These are phyloP conservation scores for Xanthia togata DNA, from an alignment of 2,888 invertebrate genomes.

Conservation along the genomic window DNA sequence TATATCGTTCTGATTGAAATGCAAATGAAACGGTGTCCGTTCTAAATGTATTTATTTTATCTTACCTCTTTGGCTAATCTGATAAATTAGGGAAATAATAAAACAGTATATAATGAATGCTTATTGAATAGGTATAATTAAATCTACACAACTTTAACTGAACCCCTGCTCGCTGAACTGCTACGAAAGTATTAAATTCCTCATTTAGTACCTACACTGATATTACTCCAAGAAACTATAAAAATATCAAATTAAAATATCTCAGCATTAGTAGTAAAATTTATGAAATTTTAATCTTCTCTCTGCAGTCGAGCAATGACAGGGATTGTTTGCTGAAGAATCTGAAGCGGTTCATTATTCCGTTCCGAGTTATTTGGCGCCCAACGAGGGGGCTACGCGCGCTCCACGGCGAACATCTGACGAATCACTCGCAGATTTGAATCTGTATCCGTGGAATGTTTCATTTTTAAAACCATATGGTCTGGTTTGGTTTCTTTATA, in stretches of 20 bases:
- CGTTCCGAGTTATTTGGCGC: constrained; percentile 84
- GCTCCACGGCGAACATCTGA: constrained; percentile 77
- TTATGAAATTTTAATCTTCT: constrained; percentile 78
- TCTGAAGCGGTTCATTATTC: constrained; percentile 84
- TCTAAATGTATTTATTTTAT: constrained; percentile 87
- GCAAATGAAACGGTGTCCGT: constrained; percentile 89
- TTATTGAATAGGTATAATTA: constrained; percentile 7
- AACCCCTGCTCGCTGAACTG: constrained; percentile 4
- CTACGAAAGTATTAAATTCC: constrained; percentile 41
- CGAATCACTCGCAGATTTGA: constrained; percentile 77
- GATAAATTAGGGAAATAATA: constrained; percentile 75
- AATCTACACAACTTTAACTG: constrained; percentile 6
- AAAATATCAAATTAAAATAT: constrained; percentile 63
- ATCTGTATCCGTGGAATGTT: constrained; percentile 72
- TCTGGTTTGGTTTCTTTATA: constrained; percentile 32
- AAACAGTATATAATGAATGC: constrained; percentile 48
- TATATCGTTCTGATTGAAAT: constrained; percentile 90
- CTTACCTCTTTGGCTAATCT: constrained; percentile 83
- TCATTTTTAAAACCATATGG: constrained; percentile 71
- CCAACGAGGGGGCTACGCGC: constrained; percentile 79
- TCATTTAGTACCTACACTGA: constrained; percentile 25
- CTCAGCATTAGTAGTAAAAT: constrained; percentile 67
- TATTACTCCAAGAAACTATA: constrained; percentile 49
- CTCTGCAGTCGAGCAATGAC: constrained; percentile 77
- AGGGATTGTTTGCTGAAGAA: constrained; percentile 82